Conservation (phyloP, 2,797 vertebrate species). For the Jordanella pulchra region DNA sequence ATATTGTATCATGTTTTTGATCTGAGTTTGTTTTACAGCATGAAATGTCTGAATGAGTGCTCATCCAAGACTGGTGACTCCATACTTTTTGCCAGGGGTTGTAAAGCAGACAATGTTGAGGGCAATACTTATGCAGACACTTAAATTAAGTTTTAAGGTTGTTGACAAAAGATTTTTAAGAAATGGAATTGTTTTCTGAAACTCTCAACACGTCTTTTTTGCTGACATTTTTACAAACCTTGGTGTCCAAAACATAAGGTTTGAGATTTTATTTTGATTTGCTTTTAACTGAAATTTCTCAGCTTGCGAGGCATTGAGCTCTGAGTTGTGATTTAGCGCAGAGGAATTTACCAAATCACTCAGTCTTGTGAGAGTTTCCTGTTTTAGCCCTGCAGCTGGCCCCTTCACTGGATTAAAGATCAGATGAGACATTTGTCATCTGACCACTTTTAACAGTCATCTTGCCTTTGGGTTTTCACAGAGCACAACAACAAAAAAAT, state of each 20-base stretch:
- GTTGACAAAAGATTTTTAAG: neutral
- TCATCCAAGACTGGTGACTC: too few relatives aligned
- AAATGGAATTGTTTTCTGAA: neutral
- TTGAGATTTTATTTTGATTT: constrained; percentile 2
- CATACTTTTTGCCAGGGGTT: too few relatives aligned
- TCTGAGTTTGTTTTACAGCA: too few relatives aligned
- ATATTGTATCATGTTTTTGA: too few relatives aligned
- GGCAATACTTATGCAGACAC: neutral
- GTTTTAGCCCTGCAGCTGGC: constrained; percentile 64
- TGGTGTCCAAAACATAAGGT: neutral
- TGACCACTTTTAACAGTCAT: constrained; percentile 78
- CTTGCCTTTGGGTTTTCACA: constrained; percentile 70
- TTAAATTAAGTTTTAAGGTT: neutral
- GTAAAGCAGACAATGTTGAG: neutral
- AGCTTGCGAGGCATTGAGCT: constrained; percentile 25
- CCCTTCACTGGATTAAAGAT: constrained; percentile 68
- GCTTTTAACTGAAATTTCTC: neutral
- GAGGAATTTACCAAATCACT: constrained; percentile 69
- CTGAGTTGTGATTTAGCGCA: constrained; percentile 58
- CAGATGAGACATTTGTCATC: constrained; percentile 80
- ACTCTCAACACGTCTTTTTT: neutral
- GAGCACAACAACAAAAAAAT: constrained; percentile 48
- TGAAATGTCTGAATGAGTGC: too few relatives aligned
- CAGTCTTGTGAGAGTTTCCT: constrained; percentile 67
- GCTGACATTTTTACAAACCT: neutral